Base-by-base conservation (phyloP, 2,888 invertebrate species). In the Myopa testacea region DNA sequence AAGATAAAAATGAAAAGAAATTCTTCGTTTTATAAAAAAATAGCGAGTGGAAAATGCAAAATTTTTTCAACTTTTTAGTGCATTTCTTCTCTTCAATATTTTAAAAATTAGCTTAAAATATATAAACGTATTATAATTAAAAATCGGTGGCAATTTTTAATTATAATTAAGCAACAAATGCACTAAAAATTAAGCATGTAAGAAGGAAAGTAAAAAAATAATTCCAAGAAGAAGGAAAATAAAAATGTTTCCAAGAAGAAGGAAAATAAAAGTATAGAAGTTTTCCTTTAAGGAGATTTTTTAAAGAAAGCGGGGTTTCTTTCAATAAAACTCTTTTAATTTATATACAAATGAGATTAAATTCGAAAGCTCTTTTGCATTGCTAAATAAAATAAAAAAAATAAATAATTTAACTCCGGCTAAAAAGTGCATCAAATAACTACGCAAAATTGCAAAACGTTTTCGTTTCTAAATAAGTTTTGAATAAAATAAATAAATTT, bases 31-130 rank as follows among this genome's bases (percentile, higher is more conserved):
- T 73, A 45, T 63, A 62, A 73, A 74, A 81, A 81, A 82, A 82
- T 82, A 82, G 82, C 82, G 82, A 82, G 82, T 81, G 82, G 82
- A 82, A 81, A 81, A 81, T 81, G 81, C 81, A 80, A 81, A 75
- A 52, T 69, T 71, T 52, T 74, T 63, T 73, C 70, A 70, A 37
- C 52, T 70, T 70, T 70, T 70, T 70, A 70, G 55, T 70, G 70
- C 70, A 70, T 70, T 70, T 70, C 34, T 40, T 70, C 62, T 26
- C 12, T 26, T 63, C 63, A 76, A 80, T 76, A 80, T 77, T 40
- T 58, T 37, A 37, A 37, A n/a, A 67, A 65, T 67, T 34, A 52
- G 4, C 45, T 62, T 65, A 38, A 72, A 73, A 50, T 40, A 19
- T 55, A 37, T 55, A 45, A 73, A 77, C 50, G 60, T 19, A 60